phyloP scores from a whole-genome alignment of 2,888 invertebrate species.

The Xanthostigma xanthostigma region DNA sequence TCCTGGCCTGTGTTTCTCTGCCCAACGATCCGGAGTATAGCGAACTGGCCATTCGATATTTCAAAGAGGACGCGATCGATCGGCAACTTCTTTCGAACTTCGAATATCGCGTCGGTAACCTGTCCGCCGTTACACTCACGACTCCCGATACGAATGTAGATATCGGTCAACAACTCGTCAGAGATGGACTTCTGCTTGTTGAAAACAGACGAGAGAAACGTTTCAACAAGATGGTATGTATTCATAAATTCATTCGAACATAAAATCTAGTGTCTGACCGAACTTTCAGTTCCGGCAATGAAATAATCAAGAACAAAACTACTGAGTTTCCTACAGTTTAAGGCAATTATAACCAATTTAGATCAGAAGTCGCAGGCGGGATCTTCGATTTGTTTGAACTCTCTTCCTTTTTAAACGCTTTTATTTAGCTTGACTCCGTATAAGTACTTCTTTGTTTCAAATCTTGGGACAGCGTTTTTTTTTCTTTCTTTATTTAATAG shows the following conservation, averaged over 20 bases:
- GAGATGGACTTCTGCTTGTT: conserved; percentile 72
- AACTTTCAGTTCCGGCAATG: no score
- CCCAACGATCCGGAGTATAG: conserved; percentile 76
- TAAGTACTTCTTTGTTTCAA: no score
- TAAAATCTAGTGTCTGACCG: no score
- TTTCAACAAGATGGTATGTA: conserved; percentile 54
- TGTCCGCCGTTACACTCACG: conserved; percentile 37
- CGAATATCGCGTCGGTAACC: conserved; percentile 53
- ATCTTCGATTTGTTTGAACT: no score
- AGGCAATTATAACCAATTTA: no score
- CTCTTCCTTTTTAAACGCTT: no score
- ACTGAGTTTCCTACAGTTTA: no score
- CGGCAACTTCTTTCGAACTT: conserved; percentile 69
- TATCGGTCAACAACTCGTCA: conserved; percentile 61
- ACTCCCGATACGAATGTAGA: conserved; percentile 41
- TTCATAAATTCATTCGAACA: neutral
- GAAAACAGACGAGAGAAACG: conserved; percentile 70
- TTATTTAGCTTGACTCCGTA: no score
- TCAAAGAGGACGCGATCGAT: conserved; percentile 48
- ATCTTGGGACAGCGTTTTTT: no score
- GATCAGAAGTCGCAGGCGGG: no score
- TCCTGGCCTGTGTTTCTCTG: conserved; percentile 67
- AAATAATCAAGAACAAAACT: no score
- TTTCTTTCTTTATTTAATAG: no score
- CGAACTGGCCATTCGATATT: conserved; percentile 53